These are phyloP conservation scores for Cataglyphis hispanica DNA, from an alignment of 1,140 invertebrate species.

Conservation along the genomic window DNA sequence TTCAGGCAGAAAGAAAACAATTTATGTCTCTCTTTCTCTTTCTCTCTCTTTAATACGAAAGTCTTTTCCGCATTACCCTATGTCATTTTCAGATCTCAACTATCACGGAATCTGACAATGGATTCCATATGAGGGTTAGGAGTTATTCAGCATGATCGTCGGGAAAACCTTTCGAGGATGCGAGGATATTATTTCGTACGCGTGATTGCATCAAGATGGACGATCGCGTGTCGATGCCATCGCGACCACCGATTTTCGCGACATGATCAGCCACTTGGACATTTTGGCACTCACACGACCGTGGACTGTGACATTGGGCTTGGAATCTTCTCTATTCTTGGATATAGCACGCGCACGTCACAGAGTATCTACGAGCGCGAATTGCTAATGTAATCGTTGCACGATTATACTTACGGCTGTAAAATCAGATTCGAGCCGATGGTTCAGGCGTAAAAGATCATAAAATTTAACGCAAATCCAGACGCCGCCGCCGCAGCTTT, in stretches of 20 bases:
- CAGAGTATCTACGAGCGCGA: background rate
- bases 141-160: constrained; percentile 43
- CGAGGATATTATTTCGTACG: background rate
- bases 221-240: background rate
- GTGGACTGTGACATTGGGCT: constrained; percentile 69
- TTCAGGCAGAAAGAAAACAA: background rate
- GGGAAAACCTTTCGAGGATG: constrained; percentile 8
- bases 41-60: too few species aligned
- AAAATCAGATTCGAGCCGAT: constrained; percentile 64
- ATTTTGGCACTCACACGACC: constrained; percentile 67
- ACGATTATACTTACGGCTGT: constrained; percentile 75
- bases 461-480: constrained; percentile 72
- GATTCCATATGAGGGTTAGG: constrained; percentile 66
- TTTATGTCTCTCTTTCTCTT: too few species aligned
- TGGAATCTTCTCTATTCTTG: constrained; percentile 64
- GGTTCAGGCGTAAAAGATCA: constrained; percentile 76
- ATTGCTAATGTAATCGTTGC: background rate
- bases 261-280: constrained; percentile 55
- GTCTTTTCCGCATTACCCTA: background rate
- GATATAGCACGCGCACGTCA: constrained; percentile 37
- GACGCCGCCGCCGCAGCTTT: constrained; percentile 69
- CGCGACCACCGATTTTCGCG: background rate
- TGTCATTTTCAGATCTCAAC: background rate
- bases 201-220: background rate
- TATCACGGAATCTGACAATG: constrained; percentile 63